Percentiles rank a stretch among this genome's conserved stretches.
phyloP scores from a whole-genome alignment of 2,888 invertebrate genomes.

The Dichetophora obliterata region DNA sequence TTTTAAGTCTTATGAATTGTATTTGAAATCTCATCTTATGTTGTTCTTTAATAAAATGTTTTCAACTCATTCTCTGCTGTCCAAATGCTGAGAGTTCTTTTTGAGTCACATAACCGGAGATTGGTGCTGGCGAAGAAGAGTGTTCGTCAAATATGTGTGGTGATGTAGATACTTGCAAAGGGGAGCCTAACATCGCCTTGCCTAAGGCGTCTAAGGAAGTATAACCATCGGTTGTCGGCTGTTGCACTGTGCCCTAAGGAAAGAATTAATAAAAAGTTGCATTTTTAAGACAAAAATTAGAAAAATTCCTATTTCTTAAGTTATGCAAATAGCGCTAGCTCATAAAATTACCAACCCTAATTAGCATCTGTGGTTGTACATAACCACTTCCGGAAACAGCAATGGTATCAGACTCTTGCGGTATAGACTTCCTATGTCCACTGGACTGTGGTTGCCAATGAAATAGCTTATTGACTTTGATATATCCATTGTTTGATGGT shows the following conservation, averaged over 20 bases:
- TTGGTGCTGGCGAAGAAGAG: slow-evolving; percentile 45
- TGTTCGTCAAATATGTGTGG: slow-evolving; percentile 11
- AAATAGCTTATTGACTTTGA: slow-evolving; percentile 48
- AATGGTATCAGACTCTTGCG: slow-evolving; percentile 13
- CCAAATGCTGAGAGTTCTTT: slow-evolving; percentile 57
- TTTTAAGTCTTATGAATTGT: slow-evolving; percentile 19
- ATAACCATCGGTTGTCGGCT: slow-evolving; percentile 50
- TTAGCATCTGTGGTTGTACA: slow-evolving; percentile 50
- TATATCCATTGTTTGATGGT: slow-evolving; percentile 47
- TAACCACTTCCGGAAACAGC: slow-evolving; percentile 49
- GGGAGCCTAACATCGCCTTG: slow-evolving; percentile 41
- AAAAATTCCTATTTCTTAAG: too few relatives aligned
- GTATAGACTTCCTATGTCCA: background rate
- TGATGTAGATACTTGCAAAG: slow-evolving; percentile 33
- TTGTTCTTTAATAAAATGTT: background rate
- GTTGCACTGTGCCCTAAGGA: slow-evolving; percentile 38
- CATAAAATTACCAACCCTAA: slow-evolving; percentile 43
- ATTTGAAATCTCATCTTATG: slow-evolving; percentile 21
- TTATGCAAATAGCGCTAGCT: background rate
- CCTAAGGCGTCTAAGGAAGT: slow-evolving; percentile 53
- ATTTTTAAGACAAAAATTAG: too few relatives aligned
- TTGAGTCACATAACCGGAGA: slow-evolving; percentile 58
- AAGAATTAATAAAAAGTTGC: slow-evolving; percentile 6
- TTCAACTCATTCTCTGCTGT: slow-evolving; percentile 45
- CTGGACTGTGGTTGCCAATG: slow-evolving; percentile 35